Conservation (phyloP, 2,888 invertebrate species). For the Cartodere bifasciata region DNA sequence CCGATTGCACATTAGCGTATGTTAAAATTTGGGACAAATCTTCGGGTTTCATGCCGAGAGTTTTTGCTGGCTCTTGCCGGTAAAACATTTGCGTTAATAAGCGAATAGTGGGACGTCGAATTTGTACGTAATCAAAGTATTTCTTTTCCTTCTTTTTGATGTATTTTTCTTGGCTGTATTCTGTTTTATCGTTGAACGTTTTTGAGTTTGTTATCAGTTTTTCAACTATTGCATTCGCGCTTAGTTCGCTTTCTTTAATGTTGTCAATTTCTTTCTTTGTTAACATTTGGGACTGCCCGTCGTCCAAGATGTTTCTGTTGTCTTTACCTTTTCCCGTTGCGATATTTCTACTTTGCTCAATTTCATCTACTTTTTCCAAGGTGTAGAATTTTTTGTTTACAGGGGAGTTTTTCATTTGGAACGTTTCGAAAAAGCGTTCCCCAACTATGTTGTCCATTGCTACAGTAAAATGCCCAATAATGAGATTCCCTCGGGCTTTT, state of each 20-base stretch:
- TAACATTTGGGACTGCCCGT: slow-evolving; percentile 68
- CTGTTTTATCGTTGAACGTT: slow-evolving; percentile 82
- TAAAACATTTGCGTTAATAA: slow-evolving; percentile 78
- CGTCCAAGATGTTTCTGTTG: slow-evolving; percentile 73
- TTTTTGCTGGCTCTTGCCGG: slow-evolving; percentile 61
- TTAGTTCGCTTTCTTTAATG: slow-evolving; percentile 60
- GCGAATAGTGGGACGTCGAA: slow-evolving; percentile 69
- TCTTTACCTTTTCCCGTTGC: too few relatives aligned
- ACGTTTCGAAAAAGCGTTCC: slow-evolving; percentile 59
- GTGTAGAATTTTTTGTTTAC: slow-evolving; percentile 39
- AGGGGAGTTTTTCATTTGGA: slow-evolving; percentile 56
- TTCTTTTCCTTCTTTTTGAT: slow-evolving; percentile 90
- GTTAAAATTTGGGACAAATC: slow-evolving; percentile 80
- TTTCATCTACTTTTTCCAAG: slow-evolving; percentile 44
- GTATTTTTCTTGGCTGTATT: slow-evolving; percentile 88
- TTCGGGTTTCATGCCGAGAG: slow-evolving; percentile 70
- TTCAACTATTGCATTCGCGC: slow-evolving; percentile 73
- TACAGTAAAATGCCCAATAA: slow-evolving; percentile 56
- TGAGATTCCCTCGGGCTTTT: slow-evolving; percentile 47
- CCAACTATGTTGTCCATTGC: slow-evolving; percentile 54
- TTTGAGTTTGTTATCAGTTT: slow-evolving; percentile 82
- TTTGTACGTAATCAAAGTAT: slow-evolving; percentile 72
- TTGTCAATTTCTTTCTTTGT: slow-evolving; percentile 72
- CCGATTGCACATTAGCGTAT: slow-evolving; percentile 65
- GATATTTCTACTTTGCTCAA: slow-evolving; percentile 51